Percentiles rank a stretch among this genome's conserved stretches.
Conservation (phyloP, 2,797 vertebrate genomes). For the Poeciliopsis paucimaculata region DNA sequence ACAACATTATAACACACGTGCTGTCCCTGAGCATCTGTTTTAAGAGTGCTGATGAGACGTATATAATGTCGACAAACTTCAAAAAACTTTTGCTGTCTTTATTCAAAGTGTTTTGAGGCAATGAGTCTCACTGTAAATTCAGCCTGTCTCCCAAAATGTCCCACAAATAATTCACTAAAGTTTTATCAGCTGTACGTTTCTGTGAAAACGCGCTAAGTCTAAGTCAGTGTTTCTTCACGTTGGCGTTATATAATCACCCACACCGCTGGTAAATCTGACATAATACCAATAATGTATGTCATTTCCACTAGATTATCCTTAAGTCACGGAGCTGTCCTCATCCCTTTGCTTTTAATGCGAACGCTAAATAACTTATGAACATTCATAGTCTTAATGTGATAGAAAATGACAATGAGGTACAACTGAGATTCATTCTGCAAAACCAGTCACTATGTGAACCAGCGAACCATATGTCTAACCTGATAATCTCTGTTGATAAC, state of each 20-base stretch:
- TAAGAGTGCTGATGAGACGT: constrained; percentile 19
- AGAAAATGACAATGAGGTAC: constrained; percentile 12
- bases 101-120: not conserved
- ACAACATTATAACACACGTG: no score
- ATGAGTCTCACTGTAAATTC: constrained; percentile 6
- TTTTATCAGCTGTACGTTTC: constrained; percentile 16
- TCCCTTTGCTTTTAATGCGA: not conserved
- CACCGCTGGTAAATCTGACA: not conserved
- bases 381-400: not conserved
- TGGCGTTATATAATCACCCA: not conserved
- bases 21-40: no score
- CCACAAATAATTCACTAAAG: constrained; percentile 45
- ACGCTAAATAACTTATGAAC: not conserved
- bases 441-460: constrained; percentile 32
- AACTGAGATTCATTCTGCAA: constrained; percentile 2
- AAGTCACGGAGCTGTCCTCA: not conserved
- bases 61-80: constrained; percentile 50
- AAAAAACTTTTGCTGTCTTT: constrained; percentile 33
- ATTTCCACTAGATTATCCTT: constrained; percentile 3
- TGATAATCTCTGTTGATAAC: constrained; percentile 69
- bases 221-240: not conserved
- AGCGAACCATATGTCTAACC: constrained; percentile 45
- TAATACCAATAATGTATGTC: not conserved
- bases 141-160: constrained; percentile 12
- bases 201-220: constrained; percentile 4